These are phyloP conservation scores for Drosophila insularis DNA, from an alignment of 1,140 invertebrate species.

Conservation along the genomic window DNA sequence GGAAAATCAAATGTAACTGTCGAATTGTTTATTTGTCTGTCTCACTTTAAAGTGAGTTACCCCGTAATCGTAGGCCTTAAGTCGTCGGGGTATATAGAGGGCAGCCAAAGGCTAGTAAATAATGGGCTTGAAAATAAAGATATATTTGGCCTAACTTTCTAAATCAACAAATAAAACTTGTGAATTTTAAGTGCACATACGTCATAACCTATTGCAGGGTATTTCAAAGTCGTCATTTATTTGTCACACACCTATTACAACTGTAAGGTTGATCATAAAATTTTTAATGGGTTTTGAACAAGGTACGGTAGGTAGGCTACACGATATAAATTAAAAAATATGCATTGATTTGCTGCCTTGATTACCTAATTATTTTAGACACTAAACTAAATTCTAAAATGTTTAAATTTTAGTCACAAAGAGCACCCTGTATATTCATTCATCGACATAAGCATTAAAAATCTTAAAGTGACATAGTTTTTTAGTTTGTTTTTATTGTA, in stretches of 20 bases:
- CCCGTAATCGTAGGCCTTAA: background rate
- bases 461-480: constrained; percentile 38
- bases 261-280: constrained; percentile 5
- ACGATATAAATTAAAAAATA: background rate
- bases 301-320: background rate
- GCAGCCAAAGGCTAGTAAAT: background rate
- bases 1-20: constrained; percentile 47
- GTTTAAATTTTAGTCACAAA: background rate
- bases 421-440: constrained; percentile 11
- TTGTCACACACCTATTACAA: background rate
- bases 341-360: background rate
- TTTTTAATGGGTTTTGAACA: background rate
- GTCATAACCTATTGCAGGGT: background rate
- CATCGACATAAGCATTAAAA: background rate
- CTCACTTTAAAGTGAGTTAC: background rate
- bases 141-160: no score
- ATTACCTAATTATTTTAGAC: background rate
- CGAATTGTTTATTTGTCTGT: constrained; percentile 8
- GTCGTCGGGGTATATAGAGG: background rate
- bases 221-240: background rate
- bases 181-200: no score
- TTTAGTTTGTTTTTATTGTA: background rate
- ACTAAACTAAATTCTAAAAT: background rate
- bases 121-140: no score
- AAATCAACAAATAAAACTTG: no score